Percentiles rank a stretch among this genome's conserved stretches.
Evolutionary conservation across 1,140 invertebrate genomes (phyloP).

Genomic region (Papilio polyxenes): DNA sequence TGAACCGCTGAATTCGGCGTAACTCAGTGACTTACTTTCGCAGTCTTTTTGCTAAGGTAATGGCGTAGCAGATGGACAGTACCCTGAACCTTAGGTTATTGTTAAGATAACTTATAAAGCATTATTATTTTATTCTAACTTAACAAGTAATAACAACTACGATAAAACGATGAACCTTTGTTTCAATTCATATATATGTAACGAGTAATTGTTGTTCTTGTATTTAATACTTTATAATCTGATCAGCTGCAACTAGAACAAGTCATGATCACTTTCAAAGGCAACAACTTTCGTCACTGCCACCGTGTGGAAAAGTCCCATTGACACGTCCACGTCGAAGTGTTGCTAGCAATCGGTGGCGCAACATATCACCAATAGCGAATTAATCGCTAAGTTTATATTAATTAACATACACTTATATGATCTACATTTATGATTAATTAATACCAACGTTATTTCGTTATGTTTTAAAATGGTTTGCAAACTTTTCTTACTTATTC

Average conservation of each 20-base stretch:
- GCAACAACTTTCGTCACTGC: not conserved
- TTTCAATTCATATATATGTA: too few relatives aligned
- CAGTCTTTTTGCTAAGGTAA: not conserved
- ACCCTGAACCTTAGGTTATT: not conserved
- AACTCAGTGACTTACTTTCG: not conserved
- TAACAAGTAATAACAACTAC: too few relatives aligned
- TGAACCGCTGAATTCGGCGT: not conserved
- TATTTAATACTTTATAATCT: not conserved
- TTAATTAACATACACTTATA: not conserved
- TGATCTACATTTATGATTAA: too few relatives aligned
- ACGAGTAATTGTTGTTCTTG: not conserved
- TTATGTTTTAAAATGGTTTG: not conserved
- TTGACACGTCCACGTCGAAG: not conserved
- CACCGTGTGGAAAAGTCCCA: not conserved
- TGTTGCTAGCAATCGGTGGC: not conserved
- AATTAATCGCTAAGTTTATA: conserved; percentile 2
- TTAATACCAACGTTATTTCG: not conserved
- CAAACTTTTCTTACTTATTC: not conserved
- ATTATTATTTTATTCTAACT: too few relatives aligned
- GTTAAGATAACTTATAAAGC: too few relatives aligned
- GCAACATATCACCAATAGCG: not conserved
- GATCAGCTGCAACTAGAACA: not conserved
- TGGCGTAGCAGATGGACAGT: not conserved
- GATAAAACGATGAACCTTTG: too few relatives aligned
- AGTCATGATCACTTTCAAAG: conserved; percentile 4